phyloP scores from a whole-genome alignment of 2,888 invertebrate genomes.

The Ellobium chinense region DNA sequence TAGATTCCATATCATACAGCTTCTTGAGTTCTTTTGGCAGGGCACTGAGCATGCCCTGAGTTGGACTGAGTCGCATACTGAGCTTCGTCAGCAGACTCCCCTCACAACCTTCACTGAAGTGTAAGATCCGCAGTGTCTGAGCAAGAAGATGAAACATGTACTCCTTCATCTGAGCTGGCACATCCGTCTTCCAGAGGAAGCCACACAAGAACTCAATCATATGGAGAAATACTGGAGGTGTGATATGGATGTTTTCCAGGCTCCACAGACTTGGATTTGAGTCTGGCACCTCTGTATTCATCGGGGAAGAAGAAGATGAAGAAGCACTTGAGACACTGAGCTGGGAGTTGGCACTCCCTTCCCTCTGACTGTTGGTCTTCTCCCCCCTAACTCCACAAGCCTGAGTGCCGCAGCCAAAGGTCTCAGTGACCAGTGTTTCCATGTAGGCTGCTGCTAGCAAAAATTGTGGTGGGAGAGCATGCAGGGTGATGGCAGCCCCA shows the following conservation, averaged over 20 bases:
- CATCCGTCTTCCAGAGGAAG: slow-evolving; percentile 74
- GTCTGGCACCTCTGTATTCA: slow-evolving; percentile 27
- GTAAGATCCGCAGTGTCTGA: slow-evolving; percentile 72
- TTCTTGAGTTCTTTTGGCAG: slow-evolving; percentile 73
- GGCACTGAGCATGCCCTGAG: slow-evolving; percentile 63
- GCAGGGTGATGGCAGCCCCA: slow-evolving; percentile 73
- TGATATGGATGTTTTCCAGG: slow-evolving; percentile 70
- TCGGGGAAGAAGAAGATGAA: slow-evolving; percentile 6
- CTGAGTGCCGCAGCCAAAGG: slow-evolving; percentile 69
- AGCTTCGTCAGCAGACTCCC: slow-evolving; percentile 30
- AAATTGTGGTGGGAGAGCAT: slow-evolving; percentile 78
- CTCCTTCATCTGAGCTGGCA: slow-evolving; percentile 76
- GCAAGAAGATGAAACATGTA: slow-evolving; percentile 75
- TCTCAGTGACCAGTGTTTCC: slow-evolving; percentile 74
- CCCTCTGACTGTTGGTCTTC: slow-evolving; percentile 51
- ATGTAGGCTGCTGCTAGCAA: slow-evolving; percentile 77
- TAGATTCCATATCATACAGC: slow-evolving; percentile 75
- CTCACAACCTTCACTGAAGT: slow-evolving; percentile 66
- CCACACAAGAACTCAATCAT: slow-evolving; percentile 74
- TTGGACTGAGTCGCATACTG: slow-evolving; percentile 44
- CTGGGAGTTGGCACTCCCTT: slow-evolving; percentile 21
- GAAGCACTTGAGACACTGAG: slow-evolving; percentile 19
- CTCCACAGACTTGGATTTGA: slow-evolving; percentile 68
- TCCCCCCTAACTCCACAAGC: slow-evolving; percentile 56
- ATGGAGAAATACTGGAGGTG: slow-evolving; percentile 71